Percentiles rank a stretch among this genome's conserved stretches.
Conservation (phyloP, 2,113 vertebrate genomes). For the Pyxicephalus adspersus region DNA sequence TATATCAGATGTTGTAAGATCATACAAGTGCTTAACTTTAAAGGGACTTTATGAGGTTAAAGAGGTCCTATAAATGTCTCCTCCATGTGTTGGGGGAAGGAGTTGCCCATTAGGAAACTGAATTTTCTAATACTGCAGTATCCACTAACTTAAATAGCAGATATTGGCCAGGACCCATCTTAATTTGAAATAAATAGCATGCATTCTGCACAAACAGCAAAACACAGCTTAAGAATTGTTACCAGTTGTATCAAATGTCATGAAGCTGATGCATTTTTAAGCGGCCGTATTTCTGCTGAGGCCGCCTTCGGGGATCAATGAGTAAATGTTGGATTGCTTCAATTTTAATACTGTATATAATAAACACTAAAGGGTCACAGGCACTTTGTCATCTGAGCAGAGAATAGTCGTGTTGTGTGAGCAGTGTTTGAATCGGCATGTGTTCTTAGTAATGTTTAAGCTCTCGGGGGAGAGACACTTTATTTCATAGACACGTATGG, state of each 20-base stretch:
- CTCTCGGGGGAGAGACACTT: not conserved
- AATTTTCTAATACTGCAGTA: too few relatives aligned
- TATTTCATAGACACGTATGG: not conserved
- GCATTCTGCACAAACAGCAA: not conserved
- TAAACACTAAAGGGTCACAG: slow-evolving; percentile 2
- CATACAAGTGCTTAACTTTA: too few relatives aligned
- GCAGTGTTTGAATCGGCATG: not conserved
- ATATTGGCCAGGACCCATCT: not conserved
- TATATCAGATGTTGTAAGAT: too few relatives aligned
- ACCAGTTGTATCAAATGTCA: not conserved
- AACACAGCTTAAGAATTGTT: not conserved
- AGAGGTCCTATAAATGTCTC: too few relatives aligned
- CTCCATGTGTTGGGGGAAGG: too few relatives aligned
- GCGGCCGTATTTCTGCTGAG: not conserved
- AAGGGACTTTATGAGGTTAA: too few relatives aligned
- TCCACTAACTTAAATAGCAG: not conserved
- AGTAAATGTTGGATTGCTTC: not conserved
- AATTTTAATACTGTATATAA: not conserved
- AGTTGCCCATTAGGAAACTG: too few relatives aligned
- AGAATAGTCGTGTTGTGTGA: not conserved
- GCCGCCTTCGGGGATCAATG: not conserved
- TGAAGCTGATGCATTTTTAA: not conserved
- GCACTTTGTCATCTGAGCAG: not conserved
- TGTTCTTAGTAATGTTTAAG: not conserved
- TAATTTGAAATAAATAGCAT: not conserved